These are phyloP conservation scores for Actenoides lindsayi DNA, from an alignment of 2,113 vertebrate genomes.

Conservation along the genomic window DNA sequence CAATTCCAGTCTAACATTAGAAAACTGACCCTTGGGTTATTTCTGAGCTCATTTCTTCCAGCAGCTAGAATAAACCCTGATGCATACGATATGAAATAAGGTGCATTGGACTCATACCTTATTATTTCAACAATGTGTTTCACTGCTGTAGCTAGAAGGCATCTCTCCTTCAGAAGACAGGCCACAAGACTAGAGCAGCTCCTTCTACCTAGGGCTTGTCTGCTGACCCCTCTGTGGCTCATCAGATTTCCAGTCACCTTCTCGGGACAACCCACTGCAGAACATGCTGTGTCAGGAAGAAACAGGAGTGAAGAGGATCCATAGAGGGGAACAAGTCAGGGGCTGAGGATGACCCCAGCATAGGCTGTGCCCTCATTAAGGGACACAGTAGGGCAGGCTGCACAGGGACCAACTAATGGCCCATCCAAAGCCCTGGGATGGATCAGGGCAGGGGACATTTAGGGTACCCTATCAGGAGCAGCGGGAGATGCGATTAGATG, in stretches of 20 bases:
- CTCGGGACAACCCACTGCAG: neutral
- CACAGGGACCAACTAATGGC: neutral
- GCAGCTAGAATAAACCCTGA: neutral
- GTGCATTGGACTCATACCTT: neutral
- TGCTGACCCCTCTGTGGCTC: neutral
- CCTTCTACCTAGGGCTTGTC: neutral
- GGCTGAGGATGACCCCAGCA: neutral
- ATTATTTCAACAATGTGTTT: neutral
- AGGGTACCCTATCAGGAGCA: neutral
- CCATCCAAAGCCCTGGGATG: neutral
- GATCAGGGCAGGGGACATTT: neutral
- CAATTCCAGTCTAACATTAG: slow-evolving; percentile 40
- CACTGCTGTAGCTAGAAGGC: neutral
- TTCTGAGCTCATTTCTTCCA: slow-evolving; percentile 41
- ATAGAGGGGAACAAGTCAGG: neutral
- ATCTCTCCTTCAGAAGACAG: neutral
- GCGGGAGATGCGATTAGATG: rapidly evolving
- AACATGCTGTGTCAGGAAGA: neutral
- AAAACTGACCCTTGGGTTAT: slow-evolving; percentile 31
- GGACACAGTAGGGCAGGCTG: neutral
- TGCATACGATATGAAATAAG: neutral
- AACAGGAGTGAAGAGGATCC: neutral
- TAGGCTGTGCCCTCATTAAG: neutral
- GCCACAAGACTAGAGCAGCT: neutral
- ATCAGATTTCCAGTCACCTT: neutral